Evolutionary conservation across 23 tunicate species (phyloP).

Genomic region (Halocynthia roretzi): DNA sequence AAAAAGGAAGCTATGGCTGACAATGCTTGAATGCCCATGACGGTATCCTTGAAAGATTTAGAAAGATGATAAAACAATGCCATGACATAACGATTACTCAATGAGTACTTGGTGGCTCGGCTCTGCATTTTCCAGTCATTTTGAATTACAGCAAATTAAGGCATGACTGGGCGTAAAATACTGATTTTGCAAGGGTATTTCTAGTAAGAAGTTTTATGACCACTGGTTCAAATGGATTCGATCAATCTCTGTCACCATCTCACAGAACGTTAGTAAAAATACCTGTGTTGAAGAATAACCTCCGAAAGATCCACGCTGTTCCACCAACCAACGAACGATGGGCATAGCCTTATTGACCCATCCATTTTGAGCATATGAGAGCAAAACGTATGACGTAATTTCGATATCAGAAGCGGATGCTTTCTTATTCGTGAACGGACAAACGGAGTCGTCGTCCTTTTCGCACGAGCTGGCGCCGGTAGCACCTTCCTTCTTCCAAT

Average conservation of each 20-base stretch:
- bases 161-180: no score
- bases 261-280: neutral
- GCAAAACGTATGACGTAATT: conserved; percentile 73
- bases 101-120: no score
- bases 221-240: no score
- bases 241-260: no score
- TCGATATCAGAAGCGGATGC: conserved; percentile 57
- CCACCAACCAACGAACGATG: conserved; percentile 67
- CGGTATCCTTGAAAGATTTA: conserved; percentile 53
- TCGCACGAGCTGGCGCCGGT: neutral
- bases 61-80: no score
- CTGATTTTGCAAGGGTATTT: no score
- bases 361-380: conserved; percentile 33
- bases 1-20: conserved; percentile 49
- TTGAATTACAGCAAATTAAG: no score
- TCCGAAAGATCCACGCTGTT: conserved; percentile 59
- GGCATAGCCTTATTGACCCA: conserved; percentile 33
- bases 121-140: no score
- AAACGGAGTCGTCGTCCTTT: neutral
- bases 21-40: conserved; percentile 85
- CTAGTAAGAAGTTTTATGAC: no score
- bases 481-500: neutral
- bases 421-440: neutral
- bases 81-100: no score
- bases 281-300: conserved; percentile 87